These are phyloP conservation scores for Pocota personata DNA, from an alignment of 2,888 invertebrate species.

Conservation along the genomic window DNA sequence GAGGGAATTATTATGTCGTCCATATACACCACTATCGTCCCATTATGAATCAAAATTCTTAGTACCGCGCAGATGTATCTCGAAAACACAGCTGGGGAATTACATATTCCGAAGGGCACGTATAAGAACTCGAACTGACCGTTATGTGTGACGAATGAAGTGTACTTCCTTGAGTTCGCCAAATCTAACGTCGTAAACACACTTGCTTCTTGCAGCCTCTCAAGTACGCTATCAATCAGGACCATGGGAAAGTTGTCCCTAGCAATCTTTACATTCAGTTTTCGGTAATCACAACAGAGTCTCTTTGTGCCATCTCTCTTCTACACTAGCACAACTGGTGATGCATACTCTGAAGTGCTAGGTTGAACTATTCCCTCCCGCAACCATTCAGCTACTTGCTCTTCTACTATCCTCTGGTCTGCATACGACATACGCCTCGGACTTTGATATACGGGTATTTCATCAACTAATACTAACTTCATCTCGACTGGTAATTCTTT, in stretches of 20 bases:
- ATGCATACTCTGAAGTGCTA: background rate
- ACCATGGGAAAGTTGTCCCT: conserved; percentile 20
- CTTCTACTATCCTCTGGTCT: conserved; percentile 19
- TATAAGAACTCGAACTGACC: too few relatives aligned
- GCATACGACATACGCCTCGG: conserved; percentile 35
- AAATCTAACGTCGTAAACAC: background rate
- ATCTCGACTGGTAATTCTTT: conserved; percentile 20
- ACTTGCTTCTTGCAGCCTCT: background rate
- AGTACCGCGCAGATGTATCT: too few relatives aligned
- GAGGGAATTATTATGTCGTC: too few relatives aligned
- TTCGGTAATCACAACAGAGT: conserved; percentile 67
- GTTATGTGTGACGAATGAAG: background rate
- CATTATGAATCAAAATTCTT: too few relatives aligned
- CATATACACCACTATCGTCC: too few relatives aligned
- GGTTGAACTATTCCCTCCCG: background rate
- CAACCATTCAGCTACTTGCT: conserved; percentile 30
- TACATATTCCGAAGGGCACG: too few relatives aligned
- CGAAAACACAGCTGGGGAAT: too few relatives aligned
- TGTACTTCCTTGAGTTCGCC: background rate
- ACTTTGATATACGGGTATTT: conserved; percentile 14
- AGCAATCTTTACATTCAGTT: conserved; percentile 34
- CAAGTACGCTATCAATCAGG: background rate
- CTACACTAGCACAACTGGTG: conserved; percentile 34
- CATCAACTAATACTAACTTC: background rate
- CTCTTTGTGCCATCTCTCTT: conserved; percentile 60